A percentile compares a stretch with the other conserved stretches of the same genome.
phyloP scores from a whole-genome alignment of 2,113 vertebrate species.

The Perccottus glenii region DNA sequence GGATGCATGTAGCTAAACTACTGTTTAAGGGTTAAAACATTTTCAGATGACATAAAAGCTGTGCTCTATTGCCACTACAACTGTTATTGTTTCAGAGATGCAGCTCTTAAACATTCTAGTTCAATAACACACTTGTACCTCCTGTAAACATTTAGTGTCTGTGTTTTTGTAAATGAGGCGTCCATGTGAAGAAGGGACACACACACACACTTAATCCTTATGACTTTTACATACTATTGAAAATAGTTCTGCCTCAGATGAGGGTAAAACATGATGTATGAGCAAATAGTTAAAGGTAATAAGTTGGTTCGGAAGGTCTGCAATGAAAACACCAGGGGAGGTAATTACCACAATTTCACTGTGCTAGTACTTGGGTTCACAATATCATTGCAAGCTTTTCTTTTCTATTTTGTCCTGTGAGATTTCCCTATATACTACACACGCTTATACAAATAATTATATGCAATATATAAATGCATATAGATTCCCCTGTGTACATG shows the following conservation, averaged over 20 bases:
- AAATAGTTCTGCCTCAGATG: conserved; percentile 1
- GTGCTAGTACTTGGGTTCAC: conserved; percentile 5
- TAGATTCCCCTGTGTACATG: conserved; percentile 1
- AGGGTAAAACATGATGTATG: conserved; percentile 12
- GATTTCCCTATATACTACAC: conserved; percentile 1
- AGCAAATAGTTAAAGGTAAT: conserved; percentile 6
- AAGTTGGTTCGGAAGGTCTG: conserved; percentile 7
- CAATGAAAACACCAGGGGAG: conserved; percentile 8
- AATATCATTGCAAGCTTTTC: conserved; percentile 7
- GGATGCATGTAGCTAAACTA: too few species aligned
- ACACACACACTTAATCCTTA: conserved; percentile 20
- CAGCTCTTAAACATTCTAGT: too few species aligned
- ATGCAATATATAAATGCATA: neutral
- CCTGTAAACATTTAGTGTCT: too few species aligned
- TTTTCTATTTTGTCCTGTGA: conserved; percentile 4
- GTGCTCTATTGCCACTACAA: too few species aligned
- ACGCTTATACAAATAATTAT: neutral
- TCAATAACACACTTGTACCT: too few species aligned
- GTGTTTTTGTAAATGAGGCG: too few species aligned
- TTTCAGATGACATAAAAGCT: too few species aligned
- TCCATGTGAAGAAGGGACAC: neutral
- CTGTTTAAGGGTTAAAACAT: too few species aligned
- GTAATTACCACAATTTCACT: conserved; percentile 15
- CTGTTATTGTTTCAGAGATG: too few species aligned
- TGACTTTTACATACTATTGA: conserved; percentile 5